A percentile compares a stretch with the other conserved stretches of the same genome.
Evolutionary conservation across 2,113 vertebrate species (phyloP).

Genomic region (Hemiprocne comata): DNA sequence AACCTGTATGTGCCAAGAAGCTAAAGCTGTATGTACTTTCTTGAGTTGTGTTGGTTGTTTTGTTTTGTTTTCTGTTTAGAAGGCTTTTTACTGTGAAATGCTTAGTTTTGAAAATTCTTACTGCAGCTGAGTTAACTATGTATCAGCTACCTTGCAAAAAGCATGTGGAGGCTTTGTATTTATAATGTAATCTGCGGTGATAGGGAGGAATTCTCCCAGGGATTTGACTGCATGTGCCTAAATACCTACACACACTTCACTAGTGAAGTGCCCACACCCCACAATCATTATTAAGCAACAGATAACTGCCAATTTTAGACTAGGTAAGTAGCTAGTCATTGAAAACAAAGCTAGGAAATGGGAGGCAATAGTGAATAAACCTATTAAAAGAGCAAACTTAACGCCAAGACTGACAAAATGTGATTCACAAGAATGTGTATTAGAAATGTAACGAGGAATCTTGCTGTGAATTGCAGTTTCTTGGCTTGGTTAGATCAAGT

Average conservation of each 20-base stretch:
- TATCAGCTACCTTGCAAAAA: background rate
- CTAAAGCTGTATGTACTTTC: background rate
- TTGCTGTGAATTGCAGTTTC: background rate
- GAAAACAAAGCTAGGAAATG: background rate
- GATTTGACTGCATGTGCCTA: background rate
- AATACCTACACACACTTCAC: fast-evolving
- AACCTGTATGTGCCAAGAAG: background rate
- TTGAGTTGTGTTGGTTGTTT: background rate
- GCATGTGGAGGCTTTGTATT: background rate
- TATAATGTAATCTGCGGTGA: background rate
- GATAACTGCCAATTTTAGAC: background rate
- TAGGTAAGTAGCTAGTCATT: background rate
- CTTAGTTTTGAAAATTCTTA: background rate
- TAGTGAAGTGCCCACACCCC: background rate
- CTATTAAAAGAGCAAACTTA: background rate
- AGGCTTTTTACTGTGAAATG: background rate
- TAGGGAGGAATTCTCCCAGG: background rate
- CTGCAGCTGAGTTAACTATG: background rate
- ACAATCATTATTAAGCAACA: background rate
- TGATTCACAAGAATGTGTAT: background rate
- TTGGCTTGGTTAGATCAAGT: background rate
- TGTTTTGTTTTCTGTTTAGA: background rate
- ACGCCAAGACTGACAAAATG: background rate
- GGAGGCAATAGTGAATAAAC: background rate
- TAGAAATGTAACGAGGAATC: background rate